Evolutionary conservation across 2,888 invertebrate genomes (phyloP), one percentile per base, ranked within the genome.

Genomic region (Phania funesta): DNA sequence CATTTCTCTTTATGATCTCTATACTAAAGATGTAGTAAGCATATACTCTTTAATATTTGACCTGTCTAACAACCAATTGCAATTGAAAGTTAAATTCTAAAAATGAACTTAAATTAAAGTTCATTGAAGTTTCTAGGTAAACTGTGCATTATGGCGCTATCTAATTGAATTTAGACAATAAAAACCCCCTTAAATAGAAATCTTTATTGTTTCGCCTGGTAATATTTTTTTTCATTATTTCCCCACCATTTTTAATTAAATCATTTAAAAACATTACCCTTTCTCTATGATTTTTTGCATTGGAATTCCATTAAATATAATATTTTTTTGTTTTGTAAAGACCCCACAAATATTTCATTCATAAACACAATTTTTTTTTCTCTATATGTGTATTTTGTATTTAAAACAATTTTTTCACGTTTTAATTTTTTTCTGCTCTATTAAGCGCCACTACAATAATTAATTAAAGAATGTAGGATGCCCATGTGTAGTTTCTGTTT

Each of bases 261-360:
- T 52, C n/a, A 44, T 54, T 32, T 54, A 7, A 5, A 46, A 64
- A 26, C 3, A 26, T 3, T 6, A 26, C n/a, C n/a, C n/a, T n/a
- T n/a, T n/a, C n/a, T n/a, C n/a, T n/a, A 6, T 3, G 6, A n/a
- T 20, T 18, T 18, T 52, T 20, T 24, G 44, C 18, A 35, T 18
- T 22, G 22, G 8, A 22, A 22, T 64, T 64, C 60, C 18, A 35
- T 3, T n/a, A 3, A 41, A 67, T 60, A 22, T 64, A 46, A 48
- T 46, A 13, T 26, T n/a, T 29, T 73, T 29, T 11, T 41, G 41
- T 44, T 41, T 52, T 62, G 41, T 41, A 26, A 20, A 41, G 32
- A 73, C 13, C 52, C 22, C 32, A 50, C 38, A 50, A 50, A 41
- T 46, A 65, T 74, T 78, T 79, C 79, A 79, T 79, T 79, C 79